Evolutionary conservation across 2,888 invertebrate genomes (phyloP).

Genomic region (Rhodophaea formosa): DNA sequence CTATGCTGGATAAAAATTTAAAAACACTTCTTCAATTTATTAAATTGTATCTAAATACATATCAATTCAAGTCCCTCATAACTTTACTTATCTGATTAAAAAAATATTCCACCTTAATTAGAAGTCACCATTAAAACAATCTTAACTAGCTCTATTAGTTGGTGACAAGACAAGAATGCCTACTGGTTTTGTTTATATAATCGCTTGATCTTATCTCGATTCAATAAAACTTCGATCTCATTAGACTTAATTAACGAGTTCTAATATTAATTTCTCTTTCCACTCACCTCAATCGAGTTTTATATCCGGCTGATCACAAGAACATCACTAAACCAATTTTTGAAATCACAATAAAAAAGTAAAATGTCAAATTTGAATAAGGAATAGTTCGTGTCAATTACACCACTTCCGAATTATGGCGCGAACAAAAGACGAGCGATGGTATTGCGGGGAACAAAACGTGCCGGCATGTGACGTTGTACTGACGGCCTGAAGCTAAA

Average conservation of each 20-base stretch:
- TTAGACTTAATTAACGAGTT: slow-evolving; percentile 30
- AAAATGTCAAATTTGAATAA: slow-evolving; percentile 23
- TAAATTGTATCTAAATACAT: too few relatives aligned
- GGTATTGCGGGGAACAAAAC: slow-evolving; percentile 39
- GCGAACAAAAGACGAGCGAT: slow-evolving; percentile 46
- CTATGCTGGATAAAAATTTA: too few relatives aligned
- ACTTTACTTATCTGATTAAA: neutral
- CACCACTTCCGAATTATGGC: slow-evolving; percentile 48
- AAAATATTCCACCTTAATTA: slow-evolving; percentile 1
- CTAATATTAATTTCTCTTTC: slow-evolving; percentile 27
- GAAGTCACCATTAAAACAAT: slow-evolving; percentile 4
- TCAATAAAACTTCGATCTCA: slow-evolving; percentile 26
- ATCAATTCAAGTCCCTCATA: too few relatives aligned
- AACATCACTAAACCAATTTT: slow-evolving; percentile 32
- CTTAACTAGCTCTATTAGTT: slow-evolving; percentile 16
- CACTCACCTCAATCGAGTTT: slow-evolving; percentile 32
- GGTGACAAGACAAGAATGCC: slow-evolving; percentile 21
- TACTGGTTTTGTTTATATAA: slow-evolving; percentile 24
- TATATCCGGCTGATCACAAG: slow-evolving; percentile 40
- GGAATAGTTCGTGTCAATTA: slow-evolving; percentile 40
- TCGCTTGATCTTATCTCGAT: slow-evolving; percentile 23
- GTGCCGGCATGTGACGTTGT: slow-evolving; percentile 39
- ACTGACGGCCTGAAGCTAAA: slow-evolving; percentile 35
- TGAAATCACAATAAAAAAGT: slow-evolving; percentile 32
- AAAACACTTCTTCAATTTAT: too few relatives aligned